Evolutionary conservation across 2,797 vertebrate genomes (phyloP).

Genomic region (Austrolebias charrua): DNA sequence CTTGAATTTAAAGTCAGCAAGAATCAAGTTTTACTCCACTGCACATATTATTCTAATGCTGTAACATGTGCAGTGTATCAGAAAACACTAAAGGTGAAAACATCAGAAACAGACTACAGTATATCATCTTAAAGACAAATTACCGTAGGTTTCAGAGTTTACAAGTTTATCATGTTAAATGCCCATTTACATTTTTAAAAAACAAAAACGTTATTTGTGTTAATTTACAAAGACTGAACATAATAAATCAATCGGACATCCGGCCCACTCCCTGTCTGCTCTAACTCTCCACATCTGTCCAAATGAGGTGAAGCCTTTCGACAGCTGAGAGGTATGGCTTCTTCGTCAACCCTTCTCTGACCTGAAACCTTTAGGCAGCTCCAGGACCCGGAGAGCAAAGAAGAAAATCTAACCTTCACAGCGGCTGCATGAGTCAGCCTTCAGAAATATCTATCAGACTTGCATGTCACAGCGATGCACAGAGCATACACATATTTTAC

Average conservation of each 20-base stretch:
- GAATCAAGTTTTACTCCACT: not conserved
- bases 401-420: conserved; percentile 23
- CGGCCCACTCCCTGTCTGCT: conserved; percentile 33
- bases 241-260: conserved; percentile 28
- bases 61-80: too few species aligned
- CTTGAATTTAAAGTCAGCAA: not conserved
- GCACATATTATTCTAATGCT: not conserved
- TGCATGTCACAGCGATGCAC: conserved; percentile 20
- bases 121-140: too few species aligned
- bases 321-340: conserved; percentile 52
- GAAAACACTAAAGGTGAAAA: too few species aligned
- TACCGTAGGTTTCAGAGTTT: conserved; percentile 13
- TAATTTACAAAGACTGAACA: conserved; percentile 38
- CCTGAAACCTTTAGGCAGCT: conserved; percentile 45
- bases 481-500: conserved; percentile 48
- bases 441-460: conserved; percentile 22
- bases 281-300: conserved; percentile 47
- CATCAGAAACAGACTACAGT: too few species aligned
- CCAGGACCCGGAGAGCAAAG: conserved; percentile 7
- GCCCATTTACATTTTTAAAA: conserved; percentile 13
- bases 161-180: conserved; percentile 15
- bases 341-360: conserved; percentile 51
- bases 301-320: conserved; percentile 43
- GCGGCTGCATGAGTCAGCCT: conserved; percentile 41
- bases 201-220: conserved; percentile 18